Percentiles rank a stretch among this genome's conserved stretches.
Conservation (phyloP, 1,140 invertebrate genomes). For the Asobara japonica region DNA sequence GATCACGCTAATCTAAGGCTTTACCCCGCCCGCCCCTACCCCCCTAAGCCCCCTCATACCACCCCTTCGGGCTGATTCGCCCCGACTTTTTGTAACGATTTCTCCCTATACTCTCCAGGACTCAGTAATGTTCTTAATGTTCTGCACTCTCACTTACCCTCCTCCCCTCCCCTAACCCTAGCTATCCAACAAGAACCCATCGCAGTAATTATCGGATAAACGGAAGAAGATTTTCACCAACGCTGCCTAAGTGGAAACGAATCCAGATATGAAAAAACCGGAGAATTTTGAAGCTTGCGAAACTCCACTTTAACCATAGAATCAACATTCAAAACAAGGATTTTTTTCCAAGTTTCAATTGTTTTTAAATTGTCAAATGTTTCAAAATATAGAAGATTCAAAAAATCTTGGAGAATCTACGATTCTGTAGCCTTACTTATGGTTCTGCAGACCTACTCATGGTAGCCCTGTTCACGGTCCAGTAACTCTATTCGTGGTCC, state of each 20-base stretch:
- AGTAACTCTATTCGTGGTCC: too few species aligned
- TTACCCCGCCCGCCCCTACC: conserved; percentile 49
- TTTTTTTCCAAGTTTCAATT: too few species aligned
- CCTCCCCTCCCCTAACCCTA: background rate
- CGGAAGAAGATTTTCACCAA: conserved; percentile 40
- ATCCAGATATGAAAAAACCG: too few species aligned
- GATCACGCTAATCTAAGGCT: conserved; percentile 65
- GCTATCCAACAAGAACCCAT: conserved; percentile 14
- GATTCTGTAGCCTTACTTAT: too few species aligned
- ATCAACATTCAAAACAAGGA: too few species aligned
- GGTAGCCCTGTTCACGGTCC: too few species aligned
- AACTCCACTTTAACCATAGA: too few species aligned
- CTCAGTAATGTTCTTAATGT: background rate
- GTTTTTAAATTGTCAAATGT: too few species aligned
- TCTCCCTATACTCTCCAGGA: conserved; percentile 43
- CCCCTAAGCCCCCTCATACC: conserved; percentile 7
- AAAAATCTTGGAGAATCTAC: too few species aligned
- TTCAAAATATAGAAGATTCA: too few species aligned
- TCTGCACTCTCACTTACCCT: background rate
- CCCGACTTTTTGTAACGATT: conserved; percentile 62
- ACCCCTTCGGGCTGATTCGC: conserved; percentile 48
- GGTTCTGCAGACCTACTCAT: too few species aligned
- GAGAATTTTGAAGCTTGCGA: too few species aligned
- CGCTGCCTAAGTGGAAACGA: conserved; percentile 45
- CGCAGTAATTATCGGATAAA: conserved; percentile 58